These are phyloP conservation scores for Lamellibrachia columna DNA, from an alignment of 2,888 invertebrate genomes.

Conservation along the genomic window DNA sequence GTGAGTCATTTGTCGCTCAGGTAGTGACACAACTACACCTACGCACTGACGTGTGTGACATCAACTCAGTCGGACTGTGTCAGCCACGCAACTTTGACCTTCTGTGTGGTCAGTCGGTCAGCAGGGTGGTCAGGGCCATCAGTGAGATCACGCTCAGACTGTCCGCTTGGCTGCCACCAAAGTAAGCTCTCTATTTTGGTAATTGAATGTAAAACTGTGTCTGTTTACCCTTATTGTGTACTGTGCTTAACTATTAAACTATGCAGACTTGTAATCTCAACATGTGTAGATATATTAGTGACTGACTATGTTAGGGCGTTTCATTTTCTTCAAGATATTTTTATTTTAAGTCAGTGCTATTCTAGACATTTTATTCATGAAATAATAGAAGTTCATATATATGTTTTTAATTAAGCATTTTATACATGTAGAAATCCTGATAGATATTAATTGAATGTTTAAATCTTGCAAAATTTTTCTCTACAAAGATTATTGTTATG, in stretches of 20 bases:
- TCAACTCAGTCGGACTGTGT: not conserved
- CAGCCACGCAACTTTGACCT: slow-evolving; percentile 4
- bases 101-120: not conserved
- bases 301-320: not conserved
- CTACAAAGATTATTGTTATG: not conserved
- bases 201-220: not conserved
- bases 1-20: not conserved
- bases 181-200: not conserved
- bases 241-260: not conserved
- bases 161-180: not conserved
- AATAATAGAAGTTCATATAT: not conserved
- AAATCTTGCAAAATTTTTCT: not conserved
- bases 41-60: not conserved
- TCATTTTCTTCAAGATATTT: not conserved
- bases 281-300: not conserved
- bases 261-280: not conserved
- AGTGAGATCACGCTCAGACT: not conserved
- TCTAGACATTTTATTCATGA: not conserved
- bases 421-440: not conserved
- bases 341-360: not conserved
- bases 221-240: not conserved
- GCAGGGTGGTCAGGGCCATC: not conserved
- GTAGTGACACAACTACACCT: not conserved
- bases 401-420: not conserved
- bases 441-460: not conserved